phyloP scores from a whole-genome alignment of 1,140 invertebrate genomes.

The Venustaconcha ellipsiformis region DNA sequence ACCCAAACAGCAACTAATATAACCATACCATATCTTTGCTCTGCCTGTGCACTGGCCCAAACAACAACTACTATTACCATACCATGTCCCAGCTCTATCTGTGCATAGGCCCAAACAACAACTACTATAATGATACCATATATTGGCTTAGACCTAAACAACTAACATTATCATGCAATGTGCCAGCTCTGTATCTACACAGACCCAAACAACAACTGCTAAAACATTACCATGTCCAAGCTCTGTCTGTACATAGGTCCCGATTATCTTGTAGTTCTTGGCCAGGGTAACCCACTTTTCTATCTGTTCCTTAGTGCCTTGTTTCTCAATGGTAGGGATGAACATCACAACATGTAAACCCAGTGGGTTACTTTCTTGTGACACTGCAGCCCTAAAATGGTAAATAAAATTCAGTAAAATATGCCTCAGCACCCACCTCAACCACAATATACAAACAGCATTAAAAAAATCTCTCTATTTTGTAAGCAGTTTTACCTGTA shows the following conservation, averaged over 20 bases:
- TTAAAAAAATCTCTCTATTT: no score
- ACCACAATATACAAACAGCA: no score
- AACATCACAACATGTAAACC: constrained; percentile 29
- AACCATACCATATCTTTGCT: no score
- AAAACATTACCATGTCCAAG: constrained; percentile 24
- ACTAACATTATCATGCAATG: not conserved
- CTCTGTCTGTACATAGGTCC: constrained; percentile 31
- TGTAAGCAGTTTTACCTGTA: no score
- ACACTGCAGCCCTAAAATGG: constrained; percentile 14
- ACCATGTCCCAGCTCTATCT: constrained; percentile 28
- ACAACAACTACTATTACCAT: not conserved
- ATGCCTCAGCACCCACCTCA: no score
- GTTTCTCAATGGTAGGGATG: constrained; percentile 28
- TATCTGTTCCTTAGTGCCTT: constrained; percentile 28
- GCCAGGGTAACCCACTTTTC: constrained; percentile 20
- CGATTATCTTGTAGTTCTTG: constrained; percentile 11
- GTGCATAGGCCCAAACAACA: constrained; percentile 19
- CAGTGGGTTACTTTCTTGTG: constrained; percentile 22
- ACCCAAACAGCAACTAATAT: not conserved
- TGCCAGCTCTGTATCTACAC: not conserved
- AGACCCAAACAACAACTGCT: not conserved
- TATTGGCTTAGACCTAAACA: no score
- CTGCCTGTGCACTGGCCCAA: not conserved
- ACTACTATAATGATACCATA: not conserved
- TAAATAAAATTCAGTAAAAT: not conserved